Percentiles rank a stretch among this genome's conserved stretches.
Conservation (phyloP, 2,113 vertebrate species). For the Oenanthe melanoleuca region DNA sequence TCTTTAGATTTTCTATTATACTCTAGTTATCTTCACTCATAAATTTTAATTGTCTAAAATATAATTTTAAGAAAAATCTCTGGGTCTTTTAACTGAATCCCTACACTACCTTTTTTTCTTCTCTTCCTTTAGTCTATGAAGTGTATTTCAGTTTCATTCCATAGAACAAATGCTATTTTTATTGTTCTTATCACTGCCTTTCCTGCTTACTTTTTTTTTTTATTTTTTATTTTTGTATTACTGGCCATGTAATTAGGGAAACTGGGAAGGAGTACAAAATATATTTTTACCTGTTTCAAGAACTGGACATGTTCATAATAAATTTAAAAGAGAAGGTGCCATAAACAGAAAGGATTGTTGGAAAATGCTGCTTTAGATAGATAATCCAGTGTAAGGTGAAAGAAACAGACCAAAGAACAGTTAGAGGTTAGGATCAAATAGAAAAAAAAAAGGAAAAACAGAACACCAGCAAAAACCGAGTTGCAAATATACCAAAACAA, state of each 20-base stretch:
- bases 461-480: not conserved
- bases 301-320: not conserved
- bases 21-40: not conserved
- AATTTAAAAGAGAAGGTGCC: not conserved
- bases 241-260: not conserved
- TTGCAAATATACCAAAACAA: not conserved
- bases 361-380: not conserved
- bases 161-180: not conserved
- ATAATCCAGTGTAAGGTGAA: not conserved
- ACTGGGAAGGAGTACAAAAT: not conserved
- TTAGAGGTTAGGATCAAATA: not conserved
- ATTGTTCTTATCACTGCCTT: not conserved
- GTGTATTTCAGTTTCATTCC: not conserved
- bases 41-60: not conserved
- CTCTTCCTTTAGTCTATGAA: not conserved
- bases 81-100: not conserved
- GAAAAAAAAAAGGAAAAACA: not conserved
- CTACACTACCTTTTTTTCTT: not conserved
- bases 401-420: not conserved
- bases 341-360: not conserved
- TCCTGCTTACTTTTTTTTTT: not conserved
- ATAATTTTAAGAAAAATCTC: not conserved
- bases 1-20: not conserved
- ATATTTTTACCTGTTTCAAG: not conserved
- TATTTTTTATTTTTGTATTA: not conserved